Evolutionary conservation across 2,888 invertebrate genomes (phyloP).

Genomic region (Cerceris ruficornis): DNA sequence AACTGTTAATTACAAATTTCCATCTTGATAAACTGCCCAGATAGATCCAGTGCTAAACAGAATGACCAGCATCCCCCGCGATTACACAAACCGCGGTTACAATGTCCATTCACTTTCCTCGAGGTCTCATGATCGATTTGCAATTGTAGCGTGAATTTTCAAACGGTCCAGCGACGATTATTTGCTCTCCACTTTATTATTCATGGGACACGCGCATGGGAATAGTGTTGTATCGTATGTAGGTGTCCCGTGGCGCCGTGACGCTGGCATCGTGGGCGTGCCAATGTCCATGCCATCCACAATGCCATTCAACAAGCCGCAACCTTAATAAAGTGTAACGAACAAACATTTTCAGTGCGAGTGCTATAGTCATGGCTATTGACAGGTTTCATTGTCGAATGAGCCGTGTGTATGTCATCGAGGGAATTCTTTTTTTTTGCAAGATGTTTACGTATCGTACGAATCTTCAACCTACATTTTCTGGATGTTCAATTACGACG

Average conservation of each 20-base stretch:
- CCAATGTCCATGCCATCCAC: conserved; percentile 21
- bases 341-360: conserved; percentile 31
- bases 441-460: not conserved
- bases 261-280: conserved; percentile 49
- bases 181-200: conserved; percentile 36
- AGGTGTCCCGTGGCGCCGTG: conserved; percentile 57
- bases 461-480: no score
- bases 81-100: not conserved
- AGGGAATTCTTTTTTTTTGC: conserved; percentile 5
- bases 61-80: conserved; percentile 5
- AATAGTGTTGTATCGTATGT: conserved; percentile 36
- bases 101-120: conserved; percentile 35
- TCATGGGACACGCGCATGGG: conserved; percentile 18
- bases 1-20: no score
- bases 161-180: conserved; percentile 32
- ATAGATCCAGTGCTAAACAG: not conserved
- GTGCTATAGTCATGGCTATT: not conserved
- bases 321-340: conserved; percentile 25
- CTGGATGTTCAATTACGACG: no score
- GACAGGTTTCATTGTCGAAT: not conserved
- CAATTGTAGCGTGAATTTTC: conserved; percentile 43
- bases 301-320: conserved; percentile 36
- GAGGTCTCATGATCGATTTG: not conserved
- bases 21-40: not conserved
- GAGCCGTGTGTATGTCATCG: not conserved